Conservation (phyloP, 2,797 vertebrate genomes). For the Bradypodion pumilum region DNA sequence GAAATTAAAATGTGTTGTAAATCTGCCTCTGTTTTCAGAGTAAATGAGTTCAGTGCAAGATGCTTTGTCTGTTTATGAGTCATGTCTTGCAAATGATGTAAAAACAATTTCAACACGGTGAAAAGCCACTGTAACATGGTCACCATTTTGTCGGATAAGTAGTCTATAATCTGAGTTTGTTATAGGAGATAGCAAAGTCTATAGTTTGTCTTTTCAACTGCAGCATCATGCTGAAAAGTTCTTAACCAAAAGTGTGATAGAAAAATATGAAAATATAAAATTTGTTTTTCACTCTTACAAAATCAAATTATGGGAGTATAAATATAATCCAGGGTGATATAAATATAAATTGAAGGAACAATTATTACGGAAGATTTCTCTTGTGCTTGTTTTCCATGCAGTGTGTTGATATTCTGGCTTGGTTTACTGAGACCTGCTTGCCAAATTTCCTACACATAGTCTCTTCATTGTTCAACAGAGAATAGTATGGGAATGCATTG, state of each 20-base stretch:
- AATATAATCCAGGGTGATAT: background rate
- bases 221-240: background rate
- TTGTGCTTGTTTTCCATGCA: background rate
- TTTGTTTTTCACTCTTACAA: background rate
- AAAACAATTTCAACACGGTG: background rate
- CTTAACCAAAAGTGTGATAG: background rate
- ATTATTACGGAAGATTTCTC: background rate
- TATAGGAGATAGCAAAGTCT: background rate
- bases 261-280: background rate
- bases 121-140: background rate
- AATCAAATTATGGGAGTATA: background rate
- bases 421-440: background rate
- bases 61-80: background rate
- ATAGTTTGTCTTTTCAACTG: background rate
- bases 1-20: background rate
- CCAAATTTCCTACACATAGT: background rate
- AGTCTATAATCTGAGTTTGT: background rate
- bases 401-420: background rate
- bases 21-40: background rate
- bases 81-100: background rate
- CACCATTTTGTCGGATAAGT: background rate
- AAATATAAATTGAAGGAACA: background rate
- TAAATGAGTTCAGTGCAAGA: background rate
- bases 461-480: background rate
- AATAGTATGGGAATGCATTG: background rate